These are phyloP conservation scores for Otis tarda DNA, from an alignment of 2,113 vertebrate species.

Conservation along the genomic window DNA sequence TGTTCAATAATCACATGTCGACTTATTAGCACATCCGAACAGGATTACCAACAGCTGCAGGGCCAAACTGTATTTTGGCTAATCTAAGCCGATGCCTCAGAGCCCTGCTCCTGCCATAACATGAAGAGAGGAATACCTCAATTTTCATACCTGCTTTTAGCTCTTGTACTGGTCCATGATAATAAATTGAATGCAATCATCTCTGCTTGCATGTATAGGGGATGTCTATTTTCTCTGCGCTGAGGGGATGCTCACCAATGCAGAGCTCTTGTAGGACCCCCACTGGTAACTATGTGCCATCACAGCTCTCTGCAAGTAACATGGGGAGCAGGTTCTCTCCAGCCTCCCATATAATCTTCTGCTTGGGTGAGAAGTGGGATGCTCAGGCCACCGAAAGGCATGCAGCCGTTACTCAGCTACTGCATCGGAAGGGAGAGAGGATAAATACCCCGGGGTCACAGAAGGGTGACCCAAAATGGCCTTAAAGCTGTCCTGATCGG, in stretches of 20 bases:
- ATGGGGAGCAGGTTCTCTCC: not conserved
- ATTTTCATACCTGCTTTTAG: not conserved
- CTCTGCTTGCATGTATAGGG: fast-evolving
- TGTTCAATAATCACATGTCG: not conserved
- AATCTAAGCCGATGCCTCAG: not conserved
- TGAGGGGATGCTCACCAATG: fast-evolving
- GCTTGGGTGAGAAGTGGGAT: not conserved
- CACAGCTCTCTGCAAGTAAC: not conserved
- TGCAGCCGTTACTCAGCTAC: not conserved
- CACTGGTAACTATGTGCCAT: not conserved
- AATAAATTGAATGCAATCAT: fast-evolving
- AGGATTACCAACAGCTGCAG: not conserved
- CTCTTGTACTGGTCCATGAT: not conserved
- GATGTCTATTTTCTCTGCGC: fast-evolving
- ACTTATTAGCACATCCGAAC: not conserved
- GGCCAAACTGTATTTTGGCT: not conserved
- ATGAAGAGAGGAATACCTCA: not conserved
- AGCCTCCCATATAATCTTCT: not conserved
- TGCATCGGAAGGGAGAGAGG: not conserved
- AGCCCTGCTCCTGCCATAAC: not conserved
- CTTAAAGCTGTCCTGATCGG: not conserved
- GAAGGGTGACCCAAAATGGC: not conserved
- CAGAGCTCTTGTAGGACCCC: not conserved
- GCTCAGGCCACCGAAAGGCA: not conserved
- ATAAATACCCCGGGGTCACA: not conserved